Percentiles rank a stretch among this genome's conserved stretches.
Conservation (phyloP, 2,797 vertebrate genomes). For the Streptopelia turtur region DNA sequence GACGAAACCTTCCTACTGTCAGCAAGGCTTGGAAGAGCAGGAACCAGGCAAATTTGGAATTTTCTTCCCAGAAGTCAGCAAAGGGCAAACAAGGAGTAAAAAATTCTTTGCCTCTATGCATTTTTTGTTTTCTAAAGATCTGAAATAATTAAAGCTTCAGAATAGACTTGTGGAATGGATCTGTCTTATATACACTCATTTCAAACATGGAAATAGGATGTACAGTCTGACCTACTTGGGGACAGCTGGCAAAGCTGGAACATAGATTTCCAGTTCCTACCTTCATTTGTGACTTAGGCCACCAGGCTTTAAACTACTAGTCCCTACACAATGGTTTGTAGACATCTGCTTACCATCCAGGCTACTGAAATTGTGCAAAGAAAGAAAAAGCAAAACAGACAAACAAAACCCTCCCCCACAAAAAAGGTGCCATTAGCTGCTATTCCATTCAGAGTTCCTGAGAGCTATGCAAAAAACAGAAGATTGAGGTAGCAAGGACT, state of each 20-base stretch:
- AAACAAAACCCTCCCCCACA: too few species aligned
- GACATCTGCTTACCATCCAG: background rate
- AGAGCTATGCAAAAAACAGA: background rate
- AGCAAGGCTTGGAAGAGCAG: background rate
- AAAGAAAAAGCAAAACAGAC: background rate
- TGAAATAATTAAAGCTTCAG: background rate
- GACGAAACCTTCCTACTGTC: background rate
- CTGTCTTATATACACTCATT: background rate
- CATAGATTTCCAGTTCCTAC: background rate
- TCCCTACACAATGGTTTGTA: background rate
- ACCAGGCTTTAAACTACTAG: background rate
- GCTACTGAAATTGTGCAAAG: background rate
- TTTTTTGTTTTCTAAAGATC: background rate
- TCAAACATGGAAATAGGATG: background rate
- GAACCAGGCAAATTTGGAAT: background rate
- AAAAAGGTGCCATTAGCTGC: background rate
- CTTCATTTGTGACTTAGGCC: background rate
- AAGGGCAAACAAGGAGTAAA: background rate
- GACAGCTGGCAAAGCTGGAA: background rate
- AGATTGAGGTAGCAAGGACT: accelerated
- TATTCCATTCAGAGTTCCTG: background rate
- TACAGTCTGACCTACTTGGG: background rate
- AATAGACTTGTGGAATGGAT: background rate
- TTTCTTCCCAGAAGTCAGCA: background rate
- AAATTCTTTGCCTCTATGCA: background rate